These are phyloP conservation scores for Margaritifera margaritifera DNA, from an alignment of 2,888 invertebrate species.

Conservation along the genomic window DNA sequence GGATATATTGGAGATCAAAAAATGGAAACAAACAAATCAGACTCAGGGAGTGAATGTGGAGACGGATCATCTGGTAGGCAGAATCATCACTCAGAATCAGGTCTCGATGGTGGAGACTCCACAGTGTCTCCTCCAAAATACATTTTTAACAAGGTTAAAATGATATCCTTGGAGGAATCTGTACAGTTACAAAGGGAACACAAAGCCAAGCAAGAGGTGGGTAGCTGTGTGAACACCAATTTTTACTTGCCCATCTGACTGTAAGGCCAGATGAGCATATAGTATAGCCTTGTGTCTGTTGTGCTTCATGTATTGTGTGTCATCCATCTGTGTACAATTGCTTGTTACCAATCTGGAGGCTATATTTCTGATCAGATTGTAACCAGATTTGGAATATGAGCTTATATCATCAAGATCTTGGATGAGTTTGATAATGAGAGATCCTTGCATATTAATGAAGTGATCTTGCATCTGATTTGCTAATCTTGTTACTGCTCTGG, in stretches of 20 bases:
- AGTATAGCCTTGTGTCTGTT: too few species aligned
- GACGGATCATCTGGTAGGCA: neutral
- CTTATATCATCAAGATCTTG: too few species aligned
- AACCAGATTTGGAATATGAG: too few species aligned
- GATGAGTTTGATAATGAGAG: too few species aligned
- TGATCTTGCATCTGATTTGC: too few species aligned
- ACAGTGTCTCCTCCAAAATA: conserved; percentile 36
- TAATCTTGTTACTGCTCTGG: too few species aligned
- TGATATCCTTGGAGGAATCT: conserved; percentile 41
- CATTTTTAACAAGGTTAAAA: conserved; percentile 26
- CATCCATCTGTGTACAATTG: too few species aligned
- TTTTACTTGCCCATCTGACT: neutral
- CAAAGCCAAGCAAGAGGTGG: conserved; percentile 34
- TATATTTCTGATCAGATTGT: too few species aligned
- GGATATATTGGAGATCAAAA: neutral
- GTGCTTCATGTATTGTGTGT: too few species aligned
- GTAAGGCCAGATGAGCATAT: neutral
- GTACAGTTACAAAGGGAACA: conserved; percentile 33
- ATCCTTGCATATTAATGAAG: too few species aligned
- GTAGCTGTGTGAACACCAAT: neutral
- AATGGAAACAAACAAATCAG: conserved; percentile 1
- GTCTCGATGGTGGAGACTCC: conserved; percentile 27
- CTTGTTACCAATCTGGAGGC: too few species aligned
- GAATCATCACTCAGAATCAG: neutral
- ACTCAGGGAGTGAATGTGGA: too few species aligned